phyloP scores from a whole-genome alignment of 2,888 invertebrate species.

The Dryomyza anilis region DNA sequence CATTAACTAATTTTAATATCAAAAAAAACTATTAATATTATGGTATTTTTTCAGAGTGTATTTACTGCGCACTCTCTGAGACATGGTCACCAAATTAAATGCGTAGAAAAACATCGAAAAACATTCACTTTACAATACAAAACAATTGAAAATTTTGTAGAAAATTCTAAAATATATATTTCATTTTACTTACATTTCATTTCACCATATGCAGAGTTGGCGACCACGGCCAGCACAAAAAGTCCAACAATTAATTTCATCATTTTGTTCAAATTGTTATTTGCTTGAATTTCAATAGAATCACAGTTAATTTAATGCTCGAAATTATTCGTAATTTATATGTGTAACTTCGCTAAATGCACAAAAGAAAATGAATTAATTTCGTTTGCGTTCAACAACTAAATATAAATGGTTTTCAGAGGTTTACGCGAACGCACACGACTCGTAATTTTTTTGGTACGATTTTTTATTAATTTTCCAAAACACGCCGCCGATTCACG shows the following conservation, averaged over 20 bases:
- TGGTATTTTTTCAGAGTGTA: no score
- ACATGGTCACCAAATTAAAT: background rate
- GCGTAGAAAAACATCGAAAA: background rate
- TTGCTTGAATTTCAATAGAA: constrained; percentile 36
- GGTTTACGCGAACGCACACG: background rate
- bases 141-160: background rate
- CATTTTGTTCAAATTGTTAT: constrained; percentile 38
- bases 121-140: background rate
- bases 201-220: constrained; percentile 62
- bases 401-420: constrained; percentile 41
- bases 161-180: background rate
- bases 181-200: constrained; percentile 71
- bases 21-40: no score
- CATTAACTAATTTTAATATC: no score
- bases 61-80: background rate
- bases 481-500: no score
- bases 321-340: constrained; percentile 28
- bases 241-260: constrained; percentile 68
- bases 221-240: constrained; percentile 54
- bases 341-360: constrained; percentile 45
- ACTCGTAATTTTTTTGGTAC: constrained; percentile 18
- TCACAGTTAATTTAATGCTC: constrained; percentile 47
- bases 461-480: constrained; percentile 28
- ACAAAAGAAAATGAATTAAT: constrained; percentile 53
- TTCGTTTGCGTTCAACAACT: constrained; percentile 42